These are phyloP conservation scores for Nothoprocta perdicaria DNA, from an alignment of 2,113 vertebrate species.

Conservation along the genomic window DNA sequence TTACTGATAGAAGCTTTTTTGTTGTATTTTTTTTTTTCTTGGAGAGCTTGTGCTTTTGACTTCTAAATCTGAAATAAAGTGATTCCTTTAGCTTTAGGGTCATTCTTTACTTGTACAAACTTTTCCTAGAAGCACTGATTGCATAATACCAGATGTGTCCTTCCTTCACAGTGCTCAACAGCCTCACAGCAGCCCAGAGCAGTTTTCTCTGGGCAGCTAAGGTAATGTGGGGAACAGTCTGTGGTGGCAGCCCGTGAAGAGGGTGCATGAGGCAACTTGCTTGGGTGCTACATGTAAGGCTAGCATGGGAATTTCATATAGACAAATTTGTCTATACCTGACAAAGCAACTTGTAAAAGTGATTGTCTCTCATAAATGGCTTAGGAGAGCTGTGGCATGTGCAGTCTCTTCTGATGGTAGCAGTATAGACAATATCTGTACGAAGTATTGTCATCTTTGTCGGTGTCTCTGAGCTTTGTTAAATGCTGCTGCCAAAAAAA, in stretches of 20 bases:
- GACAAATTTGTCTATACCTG: not conserved
- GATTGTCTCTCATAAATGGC: not conserved
- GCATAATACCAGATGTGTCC: not conserved
- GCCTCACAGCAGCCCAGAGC: not conserved
- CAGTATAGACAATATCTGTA: not conserved
- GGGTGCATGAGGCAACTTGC: not conserved
- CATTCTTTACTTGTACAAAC: not conserved
- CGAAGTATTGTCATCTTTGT: not conserved
- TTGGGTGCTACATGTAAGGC: not conserved
- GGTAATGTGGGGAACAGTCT: not conserved
- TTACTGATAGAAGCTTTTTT: no score
- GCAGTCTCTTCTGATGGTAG: not conserved
- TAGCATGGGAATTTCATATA: not conserved
- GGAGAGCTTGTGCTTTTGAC: not conserved
- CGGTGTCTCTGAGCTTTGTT: not conserved
- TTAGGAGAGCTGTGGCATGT: rapidly evolving
- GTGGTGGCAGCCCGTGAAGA: not conserved
- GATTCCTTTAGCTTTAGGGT: not conserved
- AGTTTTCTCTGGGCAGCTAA: not conserved
- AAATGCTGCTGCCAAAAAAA: not conserved
- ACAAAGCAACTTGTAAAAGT: not conserved
- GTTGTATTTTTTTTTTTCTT: not conserved
- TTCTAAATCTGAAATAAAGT: not conserved
- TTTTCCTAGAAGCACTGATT: conserved; percentile 6
- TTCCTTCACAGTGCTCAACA: not conserved